A percentile compares a stretch with the other conserved stretches of the same genome.
These are phyloP conservation scores for Gasterosteus aculeatus DNA, from an alignment of 2,113 vertebrate species.

Conservation along the genomic window DNA sequence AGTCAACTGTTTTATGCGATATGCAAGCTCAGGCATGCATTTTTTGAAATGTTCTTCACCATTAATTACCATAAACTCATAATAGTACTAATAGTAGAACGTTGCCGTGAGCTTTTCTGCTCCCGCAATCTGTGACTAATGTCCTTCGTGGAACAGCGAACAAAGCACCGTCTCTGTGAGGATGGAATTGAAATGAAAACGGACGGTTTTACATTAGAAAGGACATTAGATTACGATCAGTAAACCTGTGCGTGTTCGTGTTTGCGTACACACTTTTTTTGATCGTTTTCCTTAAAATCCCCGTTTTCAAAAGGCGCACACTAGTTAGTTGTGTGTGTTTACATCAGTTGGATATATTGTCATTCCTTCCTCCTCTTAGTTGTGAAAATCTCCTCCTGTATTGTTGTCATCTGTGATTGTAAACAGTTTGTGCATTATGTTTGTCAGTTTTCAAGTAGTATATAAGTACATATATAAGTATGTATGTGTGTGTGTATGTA, in stretches of 20 bases:
- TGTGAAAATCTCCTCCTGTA: background rate
- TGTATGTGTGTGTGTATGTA: too few species aligned
- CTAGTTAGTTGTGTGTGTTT: background rate
- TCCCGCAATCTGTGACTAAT: slow-evolving; percentile 19
- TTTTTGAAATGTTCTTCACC: background rate
- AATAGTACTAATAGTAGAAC: background rate
- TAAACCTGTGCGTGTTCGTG: background rate
- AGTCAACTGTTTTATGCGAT: background rate
- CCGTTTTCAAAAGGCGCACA: background rate
- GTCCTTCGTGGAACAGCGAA: slow-evolving; percentile 1
- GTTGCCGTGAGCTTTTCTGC: slow-evolving; percentile 21
- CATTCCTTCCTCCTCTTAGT: background rate
- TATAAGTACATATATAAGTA: too few species aligned
- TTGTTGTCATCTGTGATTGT: background rate
- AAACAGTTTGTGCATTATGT: background rate
- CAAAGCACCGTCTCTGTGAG: background rate
- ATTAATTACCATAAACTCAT: background rate
- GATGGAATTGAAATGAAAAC: slow-evolving; percentile 4
- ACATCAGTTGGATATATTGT: background rate
- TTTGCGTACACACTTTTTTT: background rate
- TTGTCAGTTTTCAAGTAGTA: background rate
- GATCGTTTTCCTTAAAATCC: background rate
- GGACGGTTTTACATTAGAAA: background rate
- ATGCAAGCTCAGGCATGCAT: background rate
- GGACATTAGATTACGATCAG: background rate